These are phyloP conservation scores for Neotoxoptera formosana DNA, from an alignment of 1,140 invertebrate species.

Conservation along the genomic window DNA sequence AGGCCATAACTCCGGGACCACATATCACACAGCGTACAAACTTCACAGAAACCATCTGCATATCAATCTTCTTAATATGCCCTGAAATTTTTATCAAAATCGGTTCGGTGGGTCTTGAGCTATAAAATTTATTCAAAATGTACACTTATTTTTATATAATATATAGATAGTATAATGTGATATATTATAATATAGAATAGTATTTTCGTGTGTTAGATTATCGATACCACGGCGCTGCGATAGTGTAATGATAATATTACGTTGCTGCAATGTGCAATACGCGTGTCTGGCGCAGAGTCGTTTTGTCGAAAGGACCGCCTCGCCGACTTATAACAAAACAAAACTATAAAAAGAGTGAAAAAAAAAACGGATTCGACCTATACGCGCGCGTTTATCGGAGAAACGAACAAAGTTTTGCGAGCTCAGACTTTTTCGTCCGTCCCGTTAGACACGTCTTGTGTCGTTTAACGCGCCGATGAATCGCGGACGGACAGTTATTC, in stretches of 20 bases:
- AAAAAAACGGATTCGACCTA: neutral
- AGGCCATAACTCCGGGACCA: too few relatives aligned
- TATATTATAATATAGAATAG: too few relatives aligned
- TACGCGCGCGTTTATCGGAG: neutral
- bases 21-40: too few relatives aligned
- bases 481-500: constrained; percentile 21
- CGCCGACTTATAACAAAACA: neutral
- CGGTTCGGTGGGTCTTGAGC: too few relatives aligned
- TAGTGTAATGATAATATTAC: neutral
- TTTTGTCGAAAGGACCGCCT: neutral
- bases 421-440: neutral
- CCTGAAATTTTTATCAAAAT: too few relatives aligned
- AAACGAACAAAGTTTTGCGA: neutral
- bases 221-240: too few relatives aligned
- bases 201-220: too few relatives aligned
- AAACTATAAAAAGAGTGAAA: neutral
- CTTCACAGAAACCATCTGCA: too few relatives aligned
- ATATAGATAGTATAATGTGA: too few relatives aligned
- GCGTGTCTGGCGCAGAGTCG: neutral
- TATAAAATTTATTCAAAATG: too few relatives aligned
- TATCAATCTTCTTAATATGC: too few relatives aligned
- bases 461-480: constrained; percentile 1
- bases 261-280: neutral
- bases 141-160: too few relatives aligned
- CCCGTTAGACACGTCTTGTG: neutral